Conservation (phyloP, 2,888 invertebrate species). For the Gymnosoma rotundatum region DNA sequence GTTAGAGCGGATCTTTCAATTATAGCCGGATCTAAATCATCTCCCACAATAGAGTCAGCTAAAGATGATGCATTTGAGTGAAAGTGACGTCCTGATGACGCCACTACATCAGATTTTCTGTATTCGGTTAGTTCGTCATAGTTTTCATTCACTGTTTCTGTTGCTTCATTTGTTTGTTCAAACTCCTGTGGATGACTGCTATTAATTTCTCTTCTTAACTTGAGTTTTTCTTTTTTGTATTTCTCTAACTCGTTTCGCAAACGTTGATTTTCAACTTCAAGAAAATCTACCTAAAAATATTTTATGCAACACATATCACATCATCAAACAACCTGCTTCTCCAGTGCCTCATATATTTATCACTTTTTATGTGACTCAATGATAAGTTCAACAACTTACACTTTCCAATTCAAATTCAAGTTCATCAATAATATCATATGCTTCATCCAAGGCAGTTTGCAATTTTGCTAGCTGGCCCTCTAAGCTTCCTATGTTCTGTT, state of each 20-base stretch:
- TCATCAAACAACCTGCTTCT: neutral
- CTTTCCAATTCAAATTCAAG: constrained; percentile 81
- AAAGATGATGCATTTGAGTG: constrained; percentile 72
- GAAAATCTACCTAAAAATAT: constrained; percentile 75
- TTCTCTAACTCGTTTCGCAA: constrained; percentile 75
- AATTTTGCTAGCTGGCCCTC: constrained; percentile 71
- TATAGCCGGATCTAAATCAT: constrained; percentile 75
- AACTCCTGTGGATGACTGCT: constrained; percentile 19
- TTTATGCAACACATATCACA: constrained; percentile 21
- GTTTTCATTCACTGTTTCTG: constrained; percentile 71
- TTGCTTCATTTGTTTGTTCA: neutral
- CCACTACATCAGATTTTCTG: constrained; percentile 26
- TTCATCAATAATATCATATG: constrained; percentile 80
- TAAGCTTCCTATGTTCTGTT: constrained; percentile 15
- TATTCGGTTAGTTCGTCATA: constrained; percentile 52
- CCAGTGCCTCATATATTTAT: neutral
- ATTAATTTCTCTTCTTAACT: constrained; percentile 21
- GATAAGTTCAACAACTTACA: constrained; percentile 72
- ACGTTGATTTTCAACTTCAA: constrained; percentile 79
- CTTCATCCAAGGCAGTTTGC: constrained; percentile 77
- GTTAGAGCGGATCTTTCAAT: constrained; percentile 77
- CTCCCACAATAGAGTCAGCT: constrained; percentile 73
- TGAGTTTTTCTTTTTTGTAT: constrained; percentile 69
- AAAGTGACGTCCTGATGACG: constrained; percentile 24
- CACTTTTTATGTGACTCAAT: neutral